These are phyloP conservation scores for Phyllopteryx taeniolatus DNA, from an alignment of 2,113 vertebrate species.

Conservation along the genomic window DNA sequence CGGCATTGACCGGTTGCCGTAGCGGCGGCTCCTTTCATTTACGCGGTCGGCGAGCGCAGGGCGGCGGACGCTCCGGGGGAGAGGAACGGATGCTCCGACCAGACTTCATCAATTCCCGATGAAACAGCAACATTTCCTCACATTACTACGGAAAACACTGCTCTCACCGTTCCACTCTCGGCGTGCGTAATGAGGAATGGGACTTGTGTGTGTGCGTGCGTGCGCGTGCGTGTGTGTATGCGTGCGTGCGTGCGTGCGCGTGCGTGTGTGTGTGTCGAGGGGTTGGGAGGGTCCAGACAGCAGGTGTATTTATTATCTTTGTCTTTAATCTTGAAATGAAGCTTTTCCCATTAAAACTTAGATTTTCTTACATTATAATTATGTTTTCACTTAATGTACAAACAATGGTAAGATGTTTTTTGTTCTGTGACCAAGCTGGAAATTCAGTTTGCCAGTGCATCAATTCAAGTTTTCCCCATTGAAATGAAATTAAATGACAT, in stretches of 20 bases:
- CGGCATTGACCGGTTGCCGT: constrained; percentile 62
- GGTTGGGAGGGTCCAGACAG: constrained; percentile 40
- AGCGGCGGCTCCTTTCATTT: constrained; percentile 85
- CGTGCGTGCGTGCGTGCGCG: constrained; percentile 21
- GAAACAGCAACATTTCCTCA: constrained; percentile 88
- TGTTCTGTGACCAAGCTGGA: no score
- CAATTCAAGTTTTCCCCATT: no score
- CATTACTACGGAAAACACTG: constrained; percentile 56
- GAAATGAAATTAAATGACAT: no score
- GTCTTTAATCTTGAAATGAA: neutral
- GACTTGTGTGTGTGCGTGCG: constrained; percentile 29
- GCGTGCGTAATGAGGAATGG: constrained; percentile 66
- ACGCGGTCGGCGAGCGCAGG: constrained; percentile 62
- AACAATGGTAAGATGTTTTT: no score
- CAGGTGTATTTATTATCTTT: constrained; percentile 65
- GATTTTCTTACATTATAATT: no score
- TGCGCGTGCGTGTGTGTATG: constrained; percentile 26
- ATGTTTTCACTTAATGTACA: no score
- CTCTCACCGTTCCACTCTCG: constrained; percentile 56
- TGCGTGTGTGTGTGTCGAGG: constrained; percentile 25
- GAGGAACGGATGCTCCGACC: constrained; percentile 80
- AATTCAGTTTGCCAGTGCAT: no score
- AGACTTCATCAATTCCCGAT: constrained; percentile 91
- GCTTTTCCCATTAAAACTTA: no score
- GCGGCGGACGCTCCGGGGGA: constrained; percentile 69